These are phyloP conservation scores for Coregonus sp. DNA, from an alignment of 2,797 vertebrate species.

Conservation along the genomic window DNA sequence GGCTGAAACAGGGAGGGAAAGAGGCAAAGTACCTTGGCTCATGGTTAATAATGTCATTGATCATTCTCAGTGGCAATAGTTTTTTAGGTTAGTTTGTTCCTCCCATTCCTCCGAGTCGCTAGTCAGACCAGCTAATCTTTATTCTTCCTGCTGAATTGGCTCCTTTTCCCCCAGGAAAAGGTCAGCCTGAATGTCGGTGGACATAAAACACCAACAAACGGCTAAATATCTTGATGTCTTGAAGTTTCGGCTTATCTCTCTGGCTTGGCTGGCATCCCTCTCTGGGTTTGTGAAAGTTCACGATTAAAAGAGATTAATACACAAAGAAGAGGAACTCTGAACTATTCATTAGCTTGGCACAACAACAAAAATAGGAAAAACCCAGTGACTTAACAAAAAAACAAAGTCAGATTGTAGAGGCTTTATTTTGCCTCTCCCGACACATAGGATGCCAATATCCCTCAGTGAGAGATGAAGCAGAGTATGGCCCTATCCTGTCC, in stretches of 20 bases:
- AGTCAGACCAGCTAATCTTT: slow-evolving; percentile 33
- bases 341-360: background rate
- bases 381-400: background rate
- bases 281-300: background rate
- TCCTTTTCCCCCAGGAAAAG: slow-evolving; percentile 27
- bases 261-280: background rate
- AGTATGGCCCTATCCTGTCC: background rate
- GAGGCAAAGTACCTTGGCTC: slow-evolving; percentile 18
- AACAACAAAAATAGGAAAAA: background rate
- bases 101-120: background rate
- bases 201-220: slow-evolving; percentile 20
- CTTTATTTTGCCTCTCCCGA: background rate
- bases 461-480: background rate
- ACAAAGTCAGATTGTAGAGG: background rate
- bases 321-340: background rate
- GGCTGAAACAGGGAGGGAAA: slow-evolving; percentile 9
- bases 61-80: slow-evolving; percentile 37
- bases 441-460: background rate
- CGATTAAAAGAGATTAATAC: background rate
- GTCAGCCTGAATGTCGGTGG: slow-evolving; percentile 39
- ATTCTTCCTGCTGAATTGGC: slow-evolving; percentile 34
- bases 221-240: slow-evolving; percentile 37
- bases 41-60: slow-evolving; percentile 52
- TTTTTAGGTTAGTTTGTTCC: background rate
- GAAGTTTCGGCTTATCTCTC: slow-evolving; percentile 30